These are phyloP conservation scores for Koerneria pararmatus DNA, from an alignment of 2,888 invertebrate species.

Conservation along the genomic window DNA sequence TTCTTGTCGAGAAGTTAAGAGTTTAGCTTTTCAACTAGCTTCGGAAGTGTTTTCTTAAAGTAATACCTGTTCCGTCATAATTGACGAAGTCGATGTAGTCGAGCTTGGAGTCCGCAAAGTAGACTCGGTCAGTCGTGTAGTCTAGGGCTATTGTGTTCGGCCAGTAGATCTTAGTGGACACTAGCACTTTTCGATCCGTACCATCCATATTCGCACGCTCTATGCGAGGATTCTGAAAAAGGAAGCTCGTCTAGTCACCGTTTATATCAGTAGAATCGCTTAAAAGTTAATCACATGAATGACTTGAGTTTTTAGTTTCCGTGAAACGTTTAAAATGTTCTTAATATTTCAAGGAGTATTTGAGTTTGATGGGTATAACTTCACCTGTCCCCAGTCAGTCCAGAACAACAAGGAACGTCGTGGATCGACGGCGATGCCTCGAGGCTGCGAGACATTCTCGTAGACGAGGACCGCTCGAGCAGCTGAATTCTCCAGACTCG, in stretches of 20 bases:
- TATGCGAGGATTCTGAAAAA: conserved; percentile 77
- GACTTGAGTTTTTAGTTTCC: no score
- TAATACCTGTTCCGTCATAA: conserved; percentile 77
- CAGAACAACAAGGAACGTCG: conserved; percentile 83
- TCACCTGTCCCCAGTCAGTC: conserved; percentile 87
- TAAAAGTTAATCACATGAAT: no score
- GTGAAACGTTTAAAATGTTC: no score
- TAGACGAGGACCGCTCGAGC: conserved; percentile 72
- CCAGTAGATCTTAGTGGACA: conserved; percentile 77
- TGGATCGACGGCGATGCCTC: conserved; percentile 94
- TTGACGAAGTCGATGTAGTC: conserved; percentile 96
- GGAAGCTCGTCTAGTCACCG: background rate
- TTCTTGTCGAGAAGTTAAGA: background rate
- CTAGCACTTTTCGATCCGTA: conserved; percentile 59
- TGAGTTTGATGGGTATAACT: no score
- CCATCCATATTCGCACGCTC: conserved; percentile 96
- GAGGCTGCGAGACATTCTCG: conserved; percentile 89
- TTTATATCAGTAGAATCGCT: background rate
- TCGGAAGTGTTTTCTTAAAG: background rate
- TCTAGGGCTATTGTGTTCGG: conserved; percentile 95
- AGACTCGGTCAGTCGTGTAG: conserved; percentile 80
- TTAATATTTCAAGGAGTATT: no score
- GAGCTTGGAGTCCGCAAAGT: conserved; percentile 93
- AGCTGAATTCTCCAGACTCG: conserved; percentile 35
- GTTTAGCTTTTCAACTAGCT: background rate